A percentile compares a stretch with the other conserved stretches of the same genome.
phyloP scores from a whole-genome alignment of 2,113 vertebrate genomes.

The Pristiophorus japonicus region DNA sequence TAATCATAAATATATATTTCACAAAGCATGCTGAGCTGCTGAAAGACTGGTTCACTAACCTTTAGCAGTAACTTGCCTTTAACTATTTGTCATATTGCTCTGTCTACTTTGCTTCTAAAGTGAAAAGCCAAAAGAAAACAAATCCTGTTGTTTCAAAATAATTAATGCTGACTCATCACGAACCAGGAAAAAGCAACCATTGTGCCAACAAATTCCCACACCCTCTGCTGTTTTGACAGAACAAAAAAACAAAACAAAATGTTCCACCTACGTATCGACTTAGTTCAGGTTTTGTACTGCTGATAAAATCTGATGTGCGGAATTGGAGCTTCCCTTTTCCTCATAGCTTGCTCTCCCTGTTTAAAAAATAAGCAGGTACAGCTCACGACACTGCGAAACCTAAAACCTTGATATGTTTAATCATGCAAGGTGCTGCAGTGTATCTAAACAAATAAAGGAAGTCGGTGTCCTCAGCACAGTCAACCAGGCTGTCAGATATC shows the following conservation, averaged over 20 bases:
- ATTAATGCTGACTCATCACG: constrained; percentile 7
- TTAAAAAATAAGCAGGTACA: constrained; percentile 27
- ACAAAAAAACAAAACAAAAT: constrained; percentile 14
- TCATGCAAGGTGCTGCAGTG: constrained; percentile 44
- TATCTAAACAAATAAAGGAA: constrained; percentile 51
- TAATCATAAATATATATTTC: not conserved
- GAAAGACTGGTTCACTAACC: not conserved
- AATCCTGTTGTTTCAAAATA: constrained; percentile 5
- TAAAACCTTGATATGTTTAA: constrained; percentile 42
- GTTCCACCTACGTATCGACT: not conserved
- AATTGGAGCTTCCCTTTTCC: constrained; percentile 28
- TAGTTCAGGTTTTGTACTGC: constrained; percentile 17
- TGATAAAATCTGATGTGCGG: constrained; percentile 26
- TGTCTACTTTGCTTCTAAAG: not conserved
- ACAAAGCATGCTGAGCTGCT: not conserved
- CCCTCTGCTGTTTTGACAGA: constrained; percentile 33
- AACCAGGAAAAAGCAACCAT: constrained; percentile 37
- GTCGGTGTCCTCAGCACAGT: constrained; percentile 46
- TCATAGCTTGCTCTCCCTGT: not conserved
- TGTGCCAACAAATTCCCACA: constrained; percentile 31
- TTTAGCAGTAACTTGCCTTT: not conserved
- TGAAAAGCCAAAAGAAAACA: not conserved
- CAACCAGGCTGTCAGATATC: constrained; percentile 39
- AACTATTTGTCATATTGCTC: not conserved
- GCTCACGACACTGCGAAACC: not conserved